These are phyloP conservation scores for Chlorodrepanis virens DNA, from an alignment of 2,113 vertebrate species.

Conservation along the genomic window DNA sequence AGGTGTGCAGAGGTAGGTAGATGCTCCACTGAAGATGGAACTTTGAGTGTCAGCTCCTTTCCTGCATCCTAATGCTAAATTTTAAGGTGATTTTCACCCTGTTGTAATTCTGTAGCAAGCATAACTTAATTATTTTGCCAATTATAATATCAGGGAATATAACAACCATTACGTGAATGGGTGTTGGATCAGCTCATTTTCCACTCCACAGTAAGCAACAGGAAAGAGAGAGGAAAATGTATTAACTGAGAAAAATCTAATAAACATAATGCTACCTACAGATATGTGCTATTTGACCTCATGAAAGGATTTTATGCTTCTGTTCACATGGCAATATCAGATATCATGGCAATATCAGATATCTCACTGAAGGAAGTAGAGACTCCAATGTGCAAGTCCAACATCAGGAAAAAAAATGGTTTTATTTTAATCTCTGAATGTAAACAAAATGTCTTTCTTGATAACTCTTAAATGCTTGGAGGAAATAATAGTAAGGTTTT, in stretches of 20 bases:
- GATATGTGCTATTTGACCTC: conserved; percentile 21
- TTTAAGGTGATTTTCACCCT: neutral
- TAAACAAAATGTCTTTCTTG: neutral
- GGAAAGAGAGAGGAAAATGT: conserved; percentile 10
- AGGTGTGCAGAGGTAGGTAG: neutral
- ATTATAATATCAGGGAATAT: conserved; percentile 33
- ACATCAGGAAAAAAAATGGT: neutral
- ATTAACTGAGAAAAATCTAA: conserved; percentile 46
- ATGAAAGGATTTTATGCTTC: conserved; percentile 22
- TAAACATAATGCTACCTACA: conserved; percentile 33
- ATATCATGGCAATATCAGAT: neutral
- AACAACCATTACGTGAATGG: conserved; percentile 1
- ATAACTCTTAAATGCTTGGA: neutral
- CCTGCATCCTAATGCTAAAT: neutral
- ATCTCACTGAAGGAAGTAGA: neutral
- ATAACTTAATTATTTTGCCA: conserved; percentile 52
- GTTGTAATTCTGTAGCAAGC: conserved; percentile 7
- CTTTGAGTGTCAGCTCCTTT: neutral
- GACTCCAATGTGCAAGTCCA: neutral
- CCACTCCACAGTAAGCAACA: conserved; percentile 9
- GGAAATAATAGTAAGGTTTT: neutral
- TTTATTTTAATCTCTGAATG: neutral
- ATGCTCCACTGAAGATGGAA: neutral
- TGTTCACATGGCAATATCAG: conserved; percentile 1
- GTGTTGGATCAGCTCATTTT: conserved; percentile 29